Evolutionary conservation across 2,888 invertebrate genomes (phyloP), one percentile per base, ranked within the genome.

Genomic region (Eilema griseolum): DNA sequence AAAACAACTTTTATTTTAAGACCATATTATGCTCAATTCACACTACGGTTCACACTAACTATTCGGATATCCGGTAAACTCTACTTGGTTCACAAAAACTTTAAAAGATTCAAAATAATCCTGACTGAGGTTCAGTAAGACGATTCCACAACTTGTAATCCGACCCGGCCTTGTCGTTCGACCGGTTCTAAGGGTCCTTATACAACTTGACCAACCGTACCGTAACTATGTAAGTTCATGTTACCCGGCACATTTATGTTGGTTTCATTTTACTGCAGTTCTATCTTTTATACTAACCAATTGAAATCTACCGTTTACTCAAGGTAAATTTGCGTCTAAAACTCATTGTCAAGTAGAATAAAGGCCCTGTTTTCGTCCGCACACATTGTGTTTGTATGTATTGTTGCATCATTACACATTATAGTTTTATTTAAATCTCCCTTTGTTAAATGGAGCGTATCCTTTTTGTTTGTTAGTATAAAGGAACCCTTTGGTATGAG

Each of bases 301-400:
- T 41, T 41, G 16, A 41, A 41, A 16, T 41, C 41, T 16, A 16
- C 41, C 41, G 16, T 14, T 4, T 41, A 41, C 4, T 41, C 41
- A 16, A 14, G 2, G 1, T 14, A 37, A 0, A 3, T 37, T 1
- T 37, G 37, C 37, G 37, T 12, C 12, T 37, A 37, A 37, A 37
- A 37, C 3, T 41, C 41, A 41, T 16, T 41, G 41, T 41, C 41
- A 41, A 41, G 10, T 41, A 41, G 16, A 41, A 41, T 0, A 41
- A 1, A 3, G 4, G 61, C 65, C 68, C 71, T 71, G 73, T 77
- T 79, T 77, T 74, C 70, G 26, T 71, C 59, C 57, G 12, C 71
- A 72, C 63, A 61, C 62, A 60, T 68, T 67, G 59, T 67, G 60
- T 61, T 31, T 61, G 41, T 46, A 31, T 12, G 67, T 62, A 52